Evolutionary conservation across 2,113 vertebrate genomes (phyloP).

Genomic region (Trichechus manatus): DNA sequence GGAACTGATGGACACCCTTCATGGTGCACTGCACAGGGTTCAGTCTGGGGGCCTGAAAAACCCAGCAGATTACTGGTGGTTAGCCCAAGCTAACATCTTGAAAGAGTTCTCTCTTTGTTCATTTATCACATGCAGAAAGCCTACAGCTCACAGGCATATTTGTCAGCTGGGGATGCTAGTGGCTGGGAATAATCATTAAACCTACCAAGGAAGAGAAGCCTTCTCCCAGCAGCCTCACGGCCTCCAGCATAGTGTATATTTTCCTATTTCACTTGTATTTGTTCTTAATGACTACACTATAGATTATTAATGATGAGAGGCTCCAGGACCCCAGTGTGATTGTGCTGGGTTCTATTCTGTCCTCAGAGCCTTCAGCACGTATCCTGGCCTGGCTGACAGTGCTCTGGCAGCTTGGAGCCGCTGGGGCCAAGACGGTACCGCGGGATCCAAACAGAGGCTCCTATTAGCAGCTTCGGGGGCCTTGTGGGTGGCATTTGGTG

Average conservation of each 20-base stretch:
- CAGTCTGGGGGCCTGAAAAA: not conserved
- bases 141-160: slow-evolving; percentile 38
- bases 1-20: not conserved
- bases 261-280: slow-evolving; percentile 82
- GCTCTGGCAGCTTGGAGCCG: slow-evolving; percentile 65
- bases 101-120: slow-evolving; percentile 42
- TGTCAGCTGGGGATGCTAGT: slow-evolving; percentile 72
- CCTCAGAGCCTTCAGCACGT: slow-evolving; percentile 57
- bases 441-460: slow-evolving; percentile 50
- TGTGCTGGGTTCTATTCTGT: slow-evolving; percentile 74
- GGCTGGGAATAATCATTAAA: slow-evolving; percentile 67
- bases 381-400: slow-evolving; percentile 35
- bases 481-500: slow-evolving; percentile 64
- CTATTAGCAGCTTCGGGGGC: slow-evolving; percentile 57
- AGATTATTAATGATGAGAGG: slow-evolving; percentile 79
- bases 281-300: slow-evolving; percentile 80
- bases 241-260: slow-evolving; percentile 69
- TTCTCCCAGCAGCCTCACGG: slow-evolving; percentile 57
- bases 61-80: not conserved
- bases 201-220: slow-evolving; percentile 33
- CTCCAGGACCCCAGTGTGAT: slow-evolving; percentile 68
- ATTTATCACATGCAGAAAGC: slow-evolving; percentile 71
- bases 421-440: slow-evolving; percentile 44
- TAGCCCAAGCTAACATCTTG: slow-evolving; percentile 13
- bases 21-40: not conserved